Conservation (phyloP, 2,113 vertebrate species). For the Rhabdornis inornatus region DNA sequence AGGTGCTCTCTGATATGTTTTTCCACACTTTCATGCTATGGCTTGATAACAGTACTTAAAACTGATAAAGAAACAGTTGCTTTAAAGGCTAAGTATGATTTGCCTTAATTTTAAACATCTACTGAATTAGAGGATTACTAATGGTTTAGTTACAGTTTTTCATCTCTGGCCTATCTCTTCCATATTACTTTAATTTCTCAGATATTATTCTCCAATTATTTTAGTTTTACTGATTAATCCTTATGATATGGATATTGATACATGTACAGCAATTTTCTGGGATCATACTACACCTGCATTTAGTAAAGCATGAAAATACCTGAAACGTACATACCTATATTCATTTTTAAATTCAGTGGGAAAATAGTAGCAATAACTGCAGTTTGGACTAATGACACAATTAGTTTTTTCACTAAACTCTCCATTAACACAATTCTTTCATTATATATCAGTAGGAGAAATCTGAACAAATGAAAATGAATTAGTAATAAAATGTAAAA, state of each 20-base stretch:
- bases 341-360: not conserved
- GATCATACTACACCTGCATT: not conserved
- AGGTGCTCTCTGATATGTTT: not conserved
- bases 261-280: not conserved
- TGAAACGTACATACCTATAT: not conserved
- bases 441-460: not conserved
- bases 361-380: not conserved
- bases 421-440: not conserved
- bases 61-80: conserved; percentile 17
- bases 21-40: conserved; percentile 1
- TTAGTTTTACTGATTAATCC: conserved; percentile 1
- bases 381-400: not conserved
- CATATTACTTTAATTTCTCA: conserved; percentile 5
- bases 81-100: not conserved
- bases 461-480: not conserved
- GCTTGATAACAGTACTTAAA: conserved; percentile 6
- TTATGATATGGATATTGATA: conserved; percentile 9
- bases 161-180: not conserved
- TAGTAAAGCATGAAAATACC: not conserved
- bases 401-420: not conserved
- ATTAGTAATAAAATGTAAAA: not conserved
- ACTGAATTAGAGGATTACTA: conserved; percentile 8
- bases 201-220: not conserved
- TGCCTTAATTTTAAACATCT: conserved; percentile 10
- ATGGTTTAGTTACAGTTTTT: conserved; percentile 25